Percentiles rank a stretch among this genome's conserved stretches.
Evolutionary conservation across 2,113 vertebrate species (phyloP).

Genomic region (Heloderma charlesbogerti): DNA sequence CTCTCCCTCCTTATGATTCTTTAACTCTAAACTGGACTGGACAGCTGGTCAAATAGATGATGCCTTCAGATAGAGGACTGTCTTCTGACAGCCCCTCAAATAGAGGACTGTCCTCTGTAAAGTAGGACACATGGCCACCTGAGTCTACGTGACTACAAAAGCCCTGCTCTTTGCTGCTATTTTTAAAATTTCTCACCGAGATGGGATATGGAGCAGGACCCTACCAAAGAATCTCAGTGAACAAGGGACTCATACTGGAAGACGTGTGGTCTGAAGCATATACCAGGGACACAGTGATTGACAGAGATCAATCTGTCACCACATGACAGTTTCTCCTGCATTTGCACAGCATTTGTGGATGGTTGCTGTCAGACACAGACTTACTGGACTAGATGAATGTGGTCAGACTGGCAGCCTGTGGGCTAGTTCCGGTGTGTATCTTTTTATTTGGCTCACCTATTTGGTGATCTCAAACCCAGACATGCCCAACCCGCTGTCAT

Average conservation of each 20-base stretch:
- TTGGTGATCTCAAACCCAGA: too few species aligned
- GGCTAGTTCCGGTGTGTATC: background rate
- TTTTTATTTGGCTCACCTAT: background rate
- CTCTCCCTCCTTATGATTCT: too few species aligned
- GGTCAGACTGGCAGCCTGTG: background rate
- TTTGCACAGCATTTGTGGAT: background rate
- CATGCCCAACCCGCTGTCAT: too few species aligned
- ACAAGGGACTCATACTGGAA: background rate
- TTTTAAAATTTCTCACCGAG: background rate
- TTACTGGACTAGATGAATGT: background rate
- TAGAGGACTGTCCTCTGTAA: too few species aligned
- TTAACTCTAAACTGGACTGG: too few species aligned
- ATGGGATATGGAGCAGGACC: background rate
- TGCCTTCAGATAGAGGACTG: too few species aligned
- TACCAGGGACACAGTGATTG: too few species aligned
- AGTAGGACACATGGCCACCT: background rate
- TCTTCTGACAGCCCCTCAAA: too few species aligned
- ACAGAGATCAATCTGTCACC: too few species aligned
- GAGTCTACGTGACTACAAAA: background rate
- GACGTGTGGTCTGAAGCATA: background rate
- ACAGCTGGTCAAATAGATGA: too few species aligned
- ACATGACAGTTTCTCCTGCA: background rate
- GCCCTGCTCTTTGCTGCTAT: background rate
- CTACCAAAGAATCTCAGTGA: background rate
- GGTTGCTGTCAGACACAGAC: background rate